Percentiles rank a stretch among this genome's conserved stretches.
Evolutionary conservation across 1,140 invertebrate species (phyloP).

Genomic region (Drosophila arizonae): DNA sequence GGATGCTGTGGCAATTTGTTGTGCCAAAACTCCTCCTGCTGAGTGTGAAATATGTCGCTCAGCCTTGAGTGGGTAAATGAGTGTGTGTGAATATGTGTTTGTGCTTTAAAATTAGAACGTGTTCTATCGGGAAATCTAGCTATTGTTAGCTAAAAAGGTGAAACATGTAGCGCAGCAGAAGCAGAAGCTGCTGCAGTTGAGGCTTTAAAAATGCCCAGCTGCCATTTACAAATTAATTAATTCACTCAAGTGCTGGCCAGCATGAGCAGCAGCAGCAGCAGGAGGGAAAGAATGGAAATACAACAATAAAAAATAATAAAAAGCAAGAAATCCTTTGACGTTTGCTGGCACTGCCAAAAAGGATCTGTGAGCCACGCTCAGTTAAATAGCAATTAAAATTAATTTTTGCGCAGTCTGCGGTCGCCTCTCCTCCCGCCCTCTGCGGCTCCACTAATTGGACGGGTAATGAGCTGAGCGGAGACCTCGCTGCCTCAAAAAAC

Average conservation of each 20-base stretch:
- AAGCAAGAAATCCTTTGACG: slow-evolving; percentile 35
- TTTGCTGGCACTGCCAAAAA: slow-evolving; percentile 35
- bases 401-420: slow-evolving; percentile 73
- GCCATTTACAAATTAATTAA: slow-evolving; percentile 52
- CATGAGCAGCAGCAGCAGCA: neutral
- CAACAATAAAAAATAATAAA: slow-evolving; percentile 22
- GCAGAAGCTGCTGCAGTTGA: slow-evolving; percentile 9
- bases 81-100: slow-evolving; percentile 22
- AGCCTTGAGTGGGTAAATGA: neutral
- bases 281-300: neutral
- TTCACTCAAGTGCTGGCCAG: slow-evolving; percentile 37
- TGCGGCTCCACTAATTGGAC: slow-evolving; percentile 59
- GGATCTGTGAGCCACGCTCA: slow-evolving; percentile 56
- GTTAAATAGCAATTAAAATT: slow-evolving; percentile 80
- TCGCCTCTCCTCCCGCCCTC: slow-evolving; percentile 15
- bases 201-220: slow-evolving; percentile 28
- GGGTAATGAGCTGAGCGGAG: slow-evolving; percentile 39
- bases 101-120: slow-evolving; percentile 75
- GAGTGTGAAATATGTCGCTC: slow-evolving; percentile 20
- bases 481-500: neutral
- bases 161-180: slow-evolving; percentile 31
- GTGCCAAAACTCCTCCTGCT: neutral
- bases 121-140: slow-evolving; percentile 78
- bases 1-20: neutral
- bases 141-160: slow-evolving; percentile 59